A percentile compares a stretch with the other conserved stretches of the same genome.
Conservation (phyloP, 2,888 invertebrate species). For the Galerucella calmariensis region DNA sequence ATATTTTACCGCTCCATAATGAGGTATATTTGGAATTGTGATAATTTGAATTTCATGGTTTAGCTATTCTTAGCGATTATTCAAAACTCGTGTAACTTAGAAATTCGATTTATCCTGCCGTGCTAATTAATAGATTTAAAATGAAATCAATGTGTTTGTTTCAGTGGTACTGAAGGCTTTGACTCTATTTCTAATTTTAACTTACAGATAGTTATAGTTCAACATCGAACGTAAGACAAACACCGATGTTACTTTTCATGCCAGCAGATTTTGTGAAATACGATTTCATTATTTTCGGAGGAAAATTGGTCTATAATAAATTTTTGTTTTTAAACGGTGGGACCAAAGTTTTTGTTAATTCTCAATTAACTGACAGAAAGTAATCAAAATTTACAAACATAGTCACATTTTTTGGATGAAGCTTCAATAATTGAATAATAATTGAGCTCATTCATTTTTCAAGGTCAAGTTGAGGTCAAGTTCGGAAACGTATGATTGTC, state of each 20-base stretch:
- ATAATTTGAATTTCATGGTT: neutral
- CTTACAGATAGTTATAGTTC: neutral
- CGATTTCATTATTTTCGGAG: too few relatives aligned
- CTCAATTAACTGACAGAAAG: too few relatives aligned
- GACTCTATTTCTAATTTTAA: conserved; percentile 19
- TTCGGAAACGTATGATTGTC: too few relatives aligned
- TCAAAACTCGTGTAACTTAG: neutral
- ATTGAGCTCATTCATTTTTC: too few relatives aligned
- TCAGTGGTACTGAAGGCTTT: conserved; percentile 12
- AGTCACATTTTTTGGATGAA: neutral
- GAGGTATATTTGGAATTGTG: too few relatives aligned
- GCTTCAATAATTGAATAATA: too few relatives aligned
- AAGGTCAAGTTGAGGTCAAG: too few relatives aligned
- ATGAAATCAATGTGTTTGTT: conserved; percentile 17
- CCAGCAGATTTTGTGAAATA: neutral
- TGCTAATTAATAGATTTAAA: conserved; percentile 8
- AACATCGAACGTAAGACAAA: conserved; percentile 13
- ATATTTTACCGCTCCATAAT: neutral
- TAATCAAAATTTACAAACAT: neutral
- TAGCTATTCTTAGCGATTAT: conserved; percentile 5
- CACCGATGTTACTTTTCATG: neutral
- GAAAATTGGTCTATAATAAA: neutral
- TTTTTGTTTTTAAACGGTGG: neutral
- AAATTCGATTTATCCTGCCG: neutral
- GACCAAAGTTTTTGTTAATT: too few relatives aligned